Evolutionary conservation across 2,113 vertebrate species (phyloP).

Genomic region (Stercorarius parasiticus): DNA sequence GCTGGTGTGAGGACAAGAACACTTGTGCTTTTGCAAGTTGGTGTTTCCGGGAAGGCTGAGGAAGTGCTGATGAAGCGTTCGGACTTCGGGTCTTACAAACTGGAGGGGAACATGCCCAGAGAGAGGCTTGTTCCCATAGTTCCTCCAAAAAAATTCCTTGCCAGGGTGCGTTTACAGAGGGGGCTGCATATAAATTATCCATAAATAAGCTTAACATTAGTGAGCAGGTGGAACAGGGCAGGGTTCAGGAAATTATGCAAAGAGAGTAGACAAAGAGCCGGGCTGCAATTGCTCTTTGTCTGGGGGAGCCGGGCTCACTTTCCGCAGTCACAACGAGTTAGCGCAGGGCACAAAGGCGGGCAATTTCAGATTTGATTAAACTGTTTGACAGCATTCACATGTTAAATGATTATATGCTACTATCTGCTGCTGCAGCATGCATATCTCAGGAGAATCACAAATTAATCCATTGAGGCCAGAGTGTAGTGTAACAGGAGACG

Average conservation of each 20-base stretch:
- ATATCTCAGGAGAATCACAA: background rate
- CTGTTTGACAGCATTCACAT: conserved; percentile 36
- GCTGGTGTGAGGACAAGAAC: accelerated
- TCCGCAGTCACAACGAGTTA: conserved; percentile 20
- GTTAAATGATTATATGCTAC: conserved; percentile 3
- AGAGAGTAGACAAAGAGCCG: background rate
- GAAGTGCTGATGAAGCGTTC: background rate
- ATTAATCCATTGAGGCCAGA: background rate
- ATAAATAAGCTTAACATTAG: conserved; percentile 20
- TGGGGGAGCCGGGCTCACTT: background rate
- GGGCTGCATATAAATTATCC: background rate
- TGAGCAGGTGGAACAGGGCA: conserved; percentile 58
- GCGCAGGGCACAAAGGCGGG: background rate
- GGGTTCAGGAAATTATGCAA: conserved; percentile 38
- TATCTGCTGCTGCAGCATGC: background rate
- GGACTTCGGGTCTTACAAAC: background rate
- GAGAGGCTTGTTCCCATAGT: background rate
- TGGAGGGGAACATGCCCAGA: accelerated
- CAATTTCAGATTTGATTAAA: conserved; percentile 13
- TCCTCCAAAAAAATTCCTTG: background rate
- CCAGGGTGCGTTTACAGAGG: background rate
- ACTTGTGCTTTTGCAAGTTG: background rate
- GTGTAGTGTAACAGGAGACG: background rate
- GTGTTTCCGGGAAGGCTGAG: background rate
- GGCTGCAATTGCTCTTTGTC: background rate